Percentiles rank a stretch among this genome's conserved stretches.
Conservation (phyloP, 2,888 invertebrate species). For the Apoderus coryli region DNA sequence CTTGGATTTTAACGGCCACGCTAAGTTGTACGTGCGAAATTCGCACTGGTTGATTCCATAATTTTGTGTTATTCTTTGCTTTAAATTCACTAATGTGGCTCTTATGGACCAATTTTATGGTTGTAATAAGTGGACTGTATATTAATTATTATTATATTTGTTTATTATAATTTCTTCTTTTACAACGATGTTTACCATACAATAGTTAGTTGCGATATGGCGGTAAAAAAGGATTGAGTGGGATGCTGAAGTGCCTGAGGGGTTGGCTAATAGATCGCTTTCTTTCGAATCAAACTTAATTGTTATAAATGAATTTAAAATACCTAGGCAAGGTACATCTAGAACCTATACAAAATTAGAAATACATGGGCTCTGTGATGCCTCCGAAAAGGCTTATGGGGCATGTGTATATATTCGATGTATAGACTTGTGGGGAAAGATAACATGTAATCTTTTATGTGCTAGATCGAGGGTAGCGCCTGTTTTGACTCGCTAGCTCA, state of each 20-base stretch:
- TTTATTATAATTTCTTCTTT: too few relatives aligned
- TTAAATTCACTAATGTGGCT: too few relatives aligned
- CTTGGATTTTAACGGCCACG: too few relatives aligned
- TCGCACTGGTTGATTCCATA: too few relatives aligned
- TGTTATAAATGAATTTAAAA: slow-evolving; percentile 7
- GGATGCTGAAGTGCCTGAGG: slow-evolving; percentile 10
- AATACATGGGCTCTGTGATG: slow-evolving; percentile 12
- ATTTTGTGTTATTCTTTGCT: too few relatives aligned
- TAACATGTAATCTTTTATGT: slow-evolving; percentile 6
- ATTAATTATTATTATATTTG: too few relatives aligned
- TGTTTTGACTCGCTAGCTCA: too few relatives aligned
- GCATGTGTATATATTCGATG: slow-evolving; percentile 13
- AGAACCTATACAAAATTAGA: slow-evolving; percentile 8
- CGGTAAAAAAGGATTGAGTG: slow-evolving; percentile 9
- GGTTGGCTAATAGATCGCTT: slow-evolving; percentile 7
- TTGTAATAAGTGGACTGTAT: too few relatives aligned
- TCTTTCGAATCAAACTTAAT: slow-evolving; percentile 6
- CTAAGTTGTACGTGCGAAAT: too few relatives aligned
- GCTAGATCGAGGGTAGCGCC: slow-evolving; percentile 11
- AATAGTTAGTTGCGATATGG: too few relatives aligned
- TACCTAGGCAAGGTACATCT: slow-evolving; percentile 9
- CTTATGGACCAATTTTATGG: too few relatives aligned
- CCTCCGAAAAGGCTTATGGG: slow-evolving; percentile 11
- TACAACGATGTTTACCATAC: too few relatives aligned
- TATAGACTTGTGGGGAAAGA: slow-evolving; percentile 1